Base-by-base conservation (phyloP, 1,140 invertebrate species). In the Leptinotarsa defecta region DNA sequence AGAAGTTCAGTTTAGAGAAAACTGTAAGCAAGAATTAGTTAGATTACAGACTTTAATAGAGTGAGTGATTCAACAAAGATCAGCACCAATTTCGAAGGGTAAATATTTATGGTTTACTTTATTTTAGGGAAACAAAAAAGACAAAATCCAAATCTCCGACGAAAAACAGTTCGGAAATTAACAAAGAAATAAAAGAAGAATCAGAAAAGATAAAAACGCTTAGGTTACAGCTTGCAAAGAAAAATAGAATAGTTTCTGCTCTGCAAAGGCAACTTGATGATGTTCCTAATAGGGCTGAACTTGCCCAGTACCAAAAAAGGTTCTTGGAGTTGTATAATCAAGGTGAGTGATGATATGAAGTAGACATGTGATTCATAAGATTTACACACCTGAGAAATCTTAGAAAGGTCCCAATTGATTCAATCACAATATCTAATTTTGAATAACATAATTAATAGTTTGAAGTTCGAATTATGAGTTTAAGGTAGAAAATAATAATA, bases 301-400 rank as follows among this genome's bases (percentile, higher is more conserved):
- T 99, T 20, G 91, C 94, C 65, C 97, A 99, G 84, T 99, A 99
- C 87, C 96, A 99, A 84, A 90, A 94, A 81, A 88, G 97, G 80
- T 99, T 99, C 86, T 90, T 98, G 78, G 98, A 99, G 88, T 89
- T 99, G 1, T 98, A 98, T 85, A 97, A 96, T 88, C 96, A 98
- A 92, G 94, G 95, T 96, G 64, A 75, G 79, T 20, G 76, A 76
- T 78, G 24, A 64, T 4, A 75, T 74, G 15, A 24, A 43, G 34
- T 11, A 19, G 24, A 61, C 15, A 27, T 76, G 22, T 3, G 43
- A 68, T 73, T 15, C 61, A 17, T 48, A 62, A 74, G 73, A 62
- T 68, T 52, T 62, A 43, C 8, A 43, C 1, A 43, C 34, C 8
- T 43, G 34, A 0, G 0, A 43, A 43, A 11, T 43, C 0, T 8